phyloP scores from a whole-genome alignment of 2,113 vertebrate species.

The cattle (Bos taurus) region DNA sequence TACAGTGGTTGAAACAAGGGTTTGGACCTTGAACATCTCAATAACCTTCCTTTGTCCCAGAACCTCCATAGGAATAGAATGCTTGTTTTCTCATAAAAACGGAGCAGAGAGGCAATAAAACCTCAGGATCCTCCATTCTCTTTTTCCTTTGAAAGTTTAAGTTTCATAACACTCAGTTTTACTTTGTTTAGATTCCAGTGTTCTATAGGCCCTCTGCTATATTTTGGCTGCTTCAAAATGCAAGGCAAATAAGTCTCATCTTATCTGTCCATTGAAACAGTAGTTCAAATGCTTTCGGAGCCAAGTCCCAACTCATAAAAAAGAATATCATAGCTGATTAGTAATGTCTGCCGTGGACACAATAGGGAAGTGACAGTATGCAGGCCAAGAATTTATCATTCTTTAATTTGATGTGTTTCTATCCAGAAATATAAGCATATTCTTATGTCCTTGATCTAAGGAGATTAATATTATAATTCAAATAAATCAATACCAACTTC shows the following conservation, averaged over 20 bases:
- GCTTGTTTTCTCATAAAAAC: neutral
- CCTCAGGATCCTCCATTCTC: neutral
- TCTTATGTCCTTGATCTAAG: neutral
- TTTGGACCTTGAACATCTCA: neutral
- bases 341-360: neutral
- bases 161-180: neutral
- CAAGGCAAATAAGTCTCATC: neutral
- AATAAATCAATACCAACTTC: slow-evolving; percentile 22
- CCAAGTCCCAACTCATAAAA: neutral
- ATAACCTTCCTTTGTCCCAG: neutral
- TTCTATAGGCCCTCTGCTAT: neutral
- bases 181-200: neutral
- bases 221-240: neutral
- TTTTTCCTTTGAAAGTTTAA: neutral
- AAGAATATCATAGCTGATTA: neutral
- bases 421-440: neutral
- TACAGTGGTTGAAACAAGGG: neutral
- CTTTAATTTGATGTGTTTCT: neutral
- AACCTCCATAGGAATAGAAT: neutral
- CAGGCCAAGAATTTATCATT: neutral
- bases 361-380: neutral
- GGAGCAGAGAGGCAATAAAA: neutral
- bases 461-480: neutral
- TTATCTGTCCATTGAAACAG: neutral
- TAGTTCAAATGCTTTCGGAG: neutral